These are phyloP conservation scores for Polylopha cassiicola DNA, from an alignment of 2,888 invertebrate genomes.

Conservation along the genomic window DNA sequence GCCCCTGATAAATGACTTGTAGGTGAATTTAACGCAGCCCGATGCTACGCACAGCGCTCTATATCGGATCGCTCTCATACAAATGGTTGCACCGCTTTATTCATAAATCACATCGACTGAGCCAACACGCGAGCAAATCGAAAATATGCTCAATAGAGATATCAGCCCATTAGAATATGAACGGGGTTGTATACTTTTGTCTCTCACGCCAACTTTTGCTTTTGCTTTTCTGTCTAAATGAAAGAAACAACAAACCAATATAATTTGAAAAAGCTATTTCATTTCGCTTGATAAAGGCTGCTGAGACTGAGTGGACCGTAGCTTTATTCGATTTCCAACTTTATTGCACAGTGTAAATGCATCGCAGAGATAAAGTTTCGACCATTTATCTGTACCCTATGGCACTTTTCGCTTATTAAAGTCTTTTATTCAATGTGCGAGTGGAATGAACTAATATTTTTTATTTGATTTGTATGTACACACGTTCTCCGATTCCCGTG, in stretches of 20 bases:
- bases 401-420: constrained; percentile 4
- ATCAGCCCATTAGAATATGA: constrained; percentile 36
- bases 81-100: constrained; percentile 31
- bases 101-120: constrained; percentile 49
- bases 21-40: constrained; percentile 19
- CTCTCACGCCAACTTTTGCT: no score
- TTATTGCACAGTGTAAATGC: constrained; percentile 15
- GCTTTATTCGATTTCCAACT: constrained; percentile 19
- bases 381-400: constrained; percentile 3
- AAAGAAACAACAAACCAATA: constrained; percentile 11
- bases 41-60: constrained; percentile 19
- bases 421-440: neutral
- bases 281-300: constrained; percentile 2
- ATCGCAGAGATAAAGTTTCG: constrained; percentile 11
- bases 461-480: no score
- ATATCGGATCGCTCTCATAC: constrained; percentile 21
- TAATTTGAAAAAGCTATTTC: constrained; percentile 12
- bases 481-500: no score
- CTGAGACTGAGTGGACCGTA: constrained; percentile 13
- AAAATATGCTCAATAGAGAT: constrained; percentile 54
- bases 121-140: constrained; percentile 43
- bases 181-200: constrained; percentile 17
- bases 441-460: neutral
- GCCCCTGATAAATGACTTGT: constrained; percentile 43
- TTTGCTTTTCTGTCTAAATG: constrained; percentile 2